Evolutionary conservation across 2,888 invertebrate genomes (phyloP).

Genomic region (Meliscaeva auricollis): DNA sequence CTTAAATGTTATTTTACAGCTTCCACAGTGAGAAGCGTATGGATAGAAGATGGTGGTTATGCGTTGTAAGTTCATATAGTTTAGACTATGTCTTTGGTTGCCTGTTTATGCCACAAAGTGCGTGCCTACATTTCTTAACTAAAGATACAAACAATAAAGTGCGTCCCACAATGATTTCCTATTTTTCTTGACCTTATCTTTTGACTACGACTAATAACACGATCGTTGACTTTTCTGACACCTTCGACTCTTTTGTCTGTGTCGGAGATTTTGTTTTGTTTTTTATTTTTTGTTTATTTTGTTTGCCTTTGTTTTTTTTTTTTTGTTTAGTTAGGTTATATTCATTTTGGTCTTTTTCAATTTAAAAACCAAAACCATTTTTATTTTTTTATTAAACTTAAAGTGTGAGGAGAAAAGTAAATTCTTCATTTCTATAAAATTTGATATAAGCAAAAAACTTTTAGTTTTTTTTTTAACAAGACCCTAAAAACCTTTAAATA

Average conservation of each 20-base stretch:
- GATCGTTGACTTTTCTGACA: conserved; percentile 78
- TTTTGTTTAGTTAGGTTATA: not conserved
- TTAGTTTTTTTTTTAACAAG: too few relatives aligned
- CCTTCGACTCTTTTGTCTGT: conserved; percentile 67
- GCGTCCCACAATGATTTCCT: conserved; percentile 77
- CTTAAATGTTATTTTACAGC: conserved; percentile 32
- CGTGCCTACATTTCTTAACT: conserved; percentile 25
- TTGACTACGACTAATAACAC: conserved; percentile 77
- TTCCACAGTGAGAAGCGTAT: conserved; percentile 1
- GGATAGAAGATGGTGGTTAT: conserved; percentile 27
- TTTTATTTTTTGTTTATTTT: not conserved
- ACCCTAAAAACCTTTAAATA: too few relatives aligned
- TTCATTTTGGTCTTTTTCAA: not conserved
- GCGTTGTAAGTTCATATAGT: conserved; percentile 50
- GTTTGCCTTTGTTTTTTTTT: not conserved
- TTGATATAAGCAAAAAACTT: too few relatives aligned
- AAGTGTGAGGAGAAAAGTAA: too few relatives aligned
- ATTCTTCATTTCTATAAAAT: too few relatives aligned
- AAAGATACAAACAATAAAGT: conserved; percentile 74
- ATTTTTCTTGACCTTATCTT: conserved; percentile 77
- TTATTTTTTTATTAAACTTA: too few relatives aligned
- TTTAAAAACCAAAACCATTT: too few relatives aligned
- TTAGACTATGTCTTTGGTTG: conserved; percentile 39
- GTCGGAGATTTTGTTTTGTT: conserved; percentile 30
- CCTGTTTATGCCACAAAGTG: conserved; percentile 66